Evolutionary conservation across 2,113 vertebrate genomes (phyloP), one percentile per base, ranked within the genome.

Genomic region (Ceyx cyanopectus): DNA sequence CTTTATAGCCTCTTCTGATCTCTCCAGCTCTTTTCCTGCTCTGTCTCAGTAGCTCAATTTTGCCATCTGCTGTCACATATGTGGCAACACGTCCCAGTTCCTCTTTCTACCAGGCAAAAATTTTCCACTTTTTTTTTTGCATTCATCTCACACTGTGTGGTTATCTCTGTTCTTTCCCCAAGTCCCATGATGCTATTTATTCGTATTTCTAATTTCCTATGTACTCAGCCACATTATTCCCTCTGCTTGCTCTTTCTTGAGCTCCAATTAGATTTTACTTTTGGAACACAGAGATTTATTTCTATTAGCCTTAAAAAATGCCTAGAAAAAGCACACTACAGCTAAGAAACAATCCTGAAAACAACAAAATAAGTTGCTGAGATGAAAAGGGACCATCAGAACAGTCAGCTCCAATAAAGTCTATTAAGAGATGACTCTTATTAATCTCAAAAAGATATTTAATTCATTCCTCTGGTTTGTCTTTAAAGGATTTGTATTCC

Each of bases 161-260:
- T 93, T 96, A 94, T 88, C 81, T 76, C 37, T 81, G 69, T 72
- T 89, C 79, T 89, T 69, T 57, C 85, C 73, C 66, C 27, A 51
- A 83, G 76, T 86, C 93, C 83, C 92, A 86, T n/a, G 85, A 90
- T 86, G 83, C 77, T 94, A 68, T 95, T 95, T 92, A 93, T 92
- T 95, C 92, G 77, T 91, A 77, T 89, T 89, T 92, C 94, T 94
- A 89, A 95, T 95, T 95, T 94, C 93, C 91, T 92, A 90, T 60
- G 66, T 81, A 46, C 69, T 94, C 57, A 84, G 53, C 22, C 45
- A 66, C 70, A 83, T 88, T 95, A 79, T 90, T 92, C 70, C 74
- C 54, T 91, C 72, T 81, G 48, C 91, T 81, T 90, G 50, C 54
- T 88, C 45, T 60, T 92, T 90, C 90, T 88, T 91, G 90, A 70